Percentiles rank a stretch among this genome's conserved stretches.
These are phyloP conservation scores for Phainopepla nitens DNA, from an alignment of 2,113 vertebrate genomes.

Conservation along the genomic window DNA sequence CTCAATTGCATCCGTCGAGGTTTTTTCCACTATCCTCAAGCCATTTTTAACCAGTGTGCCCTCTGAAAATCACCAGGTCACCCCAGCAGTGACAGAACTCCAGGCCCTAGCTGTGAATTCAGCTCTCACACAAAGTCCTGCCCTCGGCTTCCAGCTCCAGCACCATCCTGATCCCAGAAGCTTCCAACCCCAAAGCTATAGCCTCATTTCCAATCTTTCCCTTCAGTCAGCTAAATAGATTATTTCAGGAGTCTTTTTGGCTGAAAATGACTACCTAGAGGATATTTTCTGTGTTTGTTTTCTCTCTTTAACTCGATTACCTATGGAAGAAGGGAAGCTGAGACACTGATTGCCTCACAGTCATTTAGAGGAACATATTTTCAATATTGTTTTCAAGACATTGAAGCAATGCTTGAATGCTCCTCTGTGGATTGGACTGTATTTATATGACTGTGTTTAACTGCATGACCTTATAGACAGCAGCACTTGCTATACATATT, in stretches of 20 bases:
- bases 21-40: neutral
- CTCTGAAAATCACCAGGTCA: neutral
- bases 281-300: conserved; percentile 36
- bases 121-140: neutral
- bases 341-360: conserved; percentile 41
- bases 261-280: conserved; percentile 50
- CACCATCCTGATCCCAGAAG: neutral
- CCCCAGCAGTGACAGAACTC: neutral
- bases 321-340: conserved; percentile 1
- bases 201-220: neutral
- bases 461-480: neutral
- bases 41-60: neutral
- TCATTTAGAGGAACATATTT: conserved; percentile 8
- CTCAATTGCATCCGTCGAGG: accelerated
- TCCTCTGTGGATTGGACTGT: neutral
- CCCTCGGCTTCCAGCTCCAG: neutral
- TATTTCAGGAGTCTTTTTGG: conserved; percentile 18
- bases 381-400: conserved; percentile 8
- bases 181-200: neutral
- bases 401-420: neutral
- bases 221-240: neutral
- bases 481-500: neutral
- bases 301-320: conserved; percentile 33
- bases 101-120: neutral
- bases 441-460: conserved; percentile 20